Evolutionary conservation across 1,140 invertebrate species (phyloP).

Genomic region (Drosophila tropicalis): DNA sequence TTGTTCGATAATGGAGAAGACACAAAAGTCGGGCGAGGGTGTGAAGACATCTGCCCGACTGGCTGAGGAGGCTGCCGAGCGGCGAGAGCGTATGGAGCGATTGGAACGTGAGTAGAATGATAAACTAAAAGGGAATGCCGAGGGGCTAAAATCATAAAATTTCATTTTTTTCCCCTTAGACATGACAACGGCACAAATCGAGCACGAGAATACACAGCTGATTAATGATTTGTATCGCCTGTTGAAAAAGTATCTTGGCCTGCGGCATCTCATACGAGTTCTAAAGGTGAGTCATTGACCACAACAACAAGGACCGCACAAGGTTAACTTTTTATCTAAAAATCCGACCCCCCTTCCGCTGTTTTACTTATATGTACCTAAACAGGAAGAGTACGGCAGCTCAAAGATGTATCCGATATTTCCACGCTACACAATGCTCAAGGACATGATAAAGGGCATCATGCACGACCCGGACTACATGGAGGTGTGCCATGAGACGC

Average conservation of each 20-base stretch:
- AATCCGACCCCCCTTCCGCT: conserved; percentile 18
- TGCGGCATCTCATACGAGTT: conserved; percentile 93
- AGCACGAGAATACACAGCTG: conserved; percentile 96
- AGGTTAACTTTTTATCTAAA: conserved; percentile 28
- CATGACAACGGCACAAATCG: conserved; percentile 96
- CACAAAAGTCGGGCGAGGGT: conserved; percentile 93
- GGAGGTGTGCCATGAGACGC: conserved; percentile 94
- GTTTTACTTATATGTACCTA: not conserved
- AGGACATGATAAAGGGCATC: conserved; percentile 97
- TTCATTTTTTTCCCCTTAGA: conserved; percentile 84
- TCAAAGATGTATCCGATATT: conserved; percentile 96
- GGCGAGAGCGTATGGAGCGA: conserved; percentile 91
- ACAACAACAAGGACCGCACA: not conserved
- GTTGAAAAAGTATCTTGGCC: conserved; percentile 94
- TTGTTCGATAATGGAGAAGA: conserved; percentile 95
- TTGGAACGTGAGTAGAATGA: conserved; percentile 88
- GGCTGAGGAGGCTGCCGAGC: conserved; percentile 92
- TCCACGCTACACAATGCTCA: conserved; percentile 95
- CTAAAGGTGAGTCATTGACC: conserved; percentile 88
- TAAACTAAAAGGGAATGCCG: conserved; percentile 11
- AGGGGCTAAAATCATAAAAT: conserved; percentile 21
- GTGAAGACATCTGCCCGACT: conserved; percentile 92
- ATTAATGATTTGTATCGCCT: conserved; percentile 96
- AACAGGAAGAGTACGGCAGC: conserved; percentile 92
- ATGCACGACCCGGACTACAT: conserved; percentile 97